Conservation (phyloP, 2,888 invertebrate species). For the Philhelius pedissequus region DNA sequence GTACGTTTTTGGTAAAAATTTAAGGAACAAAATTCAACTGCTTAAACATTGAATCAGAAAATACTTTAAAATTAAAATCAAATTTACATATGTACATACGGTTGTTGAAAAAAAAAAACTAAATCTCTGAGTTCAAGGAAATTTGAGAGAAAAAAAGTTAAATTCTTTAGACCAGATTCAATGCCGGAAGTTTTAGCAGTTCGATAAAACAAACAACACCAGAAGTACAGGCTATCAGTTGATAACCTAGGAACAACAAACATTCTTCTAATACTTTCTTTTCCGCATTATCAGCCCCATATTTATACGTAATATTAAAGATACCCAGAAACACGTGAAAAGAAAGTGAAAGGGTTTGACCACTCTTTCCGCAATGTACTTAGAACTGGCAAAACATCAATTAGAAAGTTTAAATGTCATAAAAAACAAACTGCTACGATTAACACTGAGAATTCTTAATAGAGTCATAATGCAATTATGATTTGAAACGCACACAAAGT, state of each 20-base stretch:
- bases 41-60: too few species aligned
- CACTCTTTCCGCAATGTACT: neutral
- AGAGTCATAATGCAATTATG: constrained; percentile 2
- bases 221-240: neutral
- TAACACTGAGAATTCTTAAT: neutral
- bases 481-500: constrained; percentile 6
- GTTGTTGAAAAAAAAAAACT: too few species aligned
- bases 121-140: too few species aligned
- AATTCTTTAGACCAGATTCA: too few species aligned
- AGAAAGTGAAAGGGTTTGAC: constrained; percentile 56
- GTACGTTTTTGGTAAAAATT: too few species aligned
- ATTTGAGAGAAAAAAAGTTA: too few species aligned
- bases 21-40: too few species aligned
- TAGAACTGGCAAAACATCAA: neutral
- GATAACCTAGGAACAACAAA: neutral
- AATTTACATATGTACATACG: too few species aligned
- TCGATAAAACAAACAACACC: neutral
- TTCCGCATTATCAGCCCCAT: neutral
- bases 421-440: neutral
- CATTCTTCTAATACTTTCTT: neutral
- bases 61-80: too few species aligned
- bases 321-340: neutral
- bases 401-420: constrained; percentile 13
- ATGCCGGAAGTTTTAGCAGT: too few species aligned
- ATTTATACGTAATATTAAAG: neutral